phyloP scores from a whole-genome alignment of 1,140 invertebrate species.

The Drosophila grimshawi region DNA sequence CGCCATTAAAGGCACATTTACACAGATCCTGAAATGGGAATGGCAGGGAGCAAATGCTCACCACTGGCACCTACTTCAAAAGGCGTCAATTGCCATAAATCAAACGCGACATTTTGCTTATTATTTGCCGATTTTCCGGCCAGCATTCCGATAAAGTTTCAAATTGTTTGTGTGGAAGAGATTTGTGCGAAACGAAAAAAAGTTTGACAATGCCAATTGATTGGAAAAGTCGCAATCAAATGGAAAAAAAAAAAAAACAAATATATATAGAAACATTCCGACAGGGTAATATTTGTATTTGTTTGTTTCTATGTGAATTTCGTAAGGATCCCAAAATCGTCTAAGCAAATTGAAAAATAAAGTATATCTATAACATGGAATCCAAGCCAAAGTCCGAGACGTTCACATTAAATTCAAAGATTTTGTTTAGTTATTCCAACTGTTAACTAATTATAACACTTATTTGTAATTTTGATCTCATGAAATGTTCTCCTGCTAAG shows the following conservation, averaged over 20 bases:
- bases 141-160: constrained; percentile 34
- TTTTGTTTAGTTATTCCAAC: neutral
- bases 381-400: too few species aligned
- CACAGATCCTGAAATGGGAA: constrained; percentile 39
- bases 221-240: constrained; percentile 29
- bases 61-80: constrained; percentile 62
- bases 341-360: too few species aligned
- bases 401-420: too few species aligned
- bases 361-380: too few species aligned
- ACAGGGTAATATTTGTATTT: neutral
- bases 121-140: constrained; percentile 76
- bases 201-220: constrained; percentile 35
- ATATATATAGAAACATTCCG: constrained; percentile 3
- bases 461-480: neutral
- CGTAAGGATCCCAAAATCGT: too few species aligned
- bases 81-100: constrained; percentile 73
- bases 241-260: neutral
- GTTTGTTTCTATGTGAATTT: neutral
- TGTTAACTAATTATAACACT: neutral
- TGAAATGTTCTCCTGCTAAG: neutral
- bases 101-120: constrained; percentile 79
- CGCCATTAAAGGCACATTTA: constrained; percentile 79
- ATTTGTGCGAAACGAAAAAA: constrained; percentile 53
- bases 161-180: constrained; percentile 27
- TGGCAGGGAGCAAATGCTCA: neutral